phyloP scores from a whole-genome alignment of 2,888 invertebrate species.

The Drosophila anceps region DNA sequence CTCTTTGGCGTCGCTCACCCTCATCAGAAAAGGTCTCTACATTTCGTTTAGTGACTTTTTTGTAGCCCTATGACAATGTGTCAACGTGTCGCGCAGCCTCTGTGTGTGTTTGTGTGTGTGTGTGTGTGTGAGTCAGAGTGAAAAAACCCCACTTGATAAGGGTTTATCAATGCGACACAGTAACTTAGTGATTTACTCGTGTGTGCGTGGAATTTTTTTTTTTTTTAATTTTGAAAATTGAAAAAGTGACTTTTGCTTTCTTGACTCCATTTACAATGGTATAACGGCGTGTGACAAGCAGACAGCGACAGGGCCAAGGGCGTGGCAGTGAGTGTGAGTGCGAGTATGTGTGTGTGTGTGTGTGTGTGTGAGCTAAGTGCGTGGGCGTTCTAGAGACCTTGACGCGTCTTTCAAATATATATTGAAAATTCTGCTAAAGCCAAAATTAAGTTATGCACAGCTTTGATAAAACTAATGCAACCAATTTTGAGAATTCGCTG shows the following conservation, averaged over 20 bases:
- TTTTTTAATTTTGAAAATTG: slow-evolving; percentile 81
- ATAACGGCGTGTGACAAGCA: slow-evolving; percentile 50
- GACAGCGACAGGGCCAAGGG: slow-evolving; percentile 34
- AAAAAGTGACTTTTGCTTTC: slow-evolving; percentile 83
- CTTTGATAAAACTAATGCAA: slow-evolving; percentile 24
- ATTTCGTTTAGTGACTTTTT: slow-evolving; percentile 75
- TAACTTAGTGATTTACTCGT: slow-evolving; percentile 81
- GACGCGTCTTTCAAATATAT: slow-evolving; percentile 34
- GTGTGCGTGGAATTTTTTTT: slow-evolving; percentile 61
- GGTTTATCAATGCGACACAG: slow-evolving; percentile 82
- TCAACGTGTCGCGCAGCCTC: slow-evolving; percentile 63
- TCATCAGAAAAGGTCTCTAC: slow-evolving; percentile 67
- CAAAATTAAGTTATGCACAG: slow-evolving; percentile 40
- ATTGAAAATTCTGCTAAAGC: slow-evolving; percentile 55
- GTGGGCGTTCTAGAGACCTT: slow-evolving; percentile 30
- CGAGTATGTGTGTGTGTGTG: slow-evolving; percentile 1
- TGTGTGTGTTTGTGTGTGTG: slow-evolving; percentile 10
- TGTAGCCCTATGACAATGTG: slow-evolving; percentile 76
- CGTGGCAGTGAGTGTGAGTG: not conserved
- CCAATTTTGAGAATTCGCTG: slow-evolving; percentile 15
- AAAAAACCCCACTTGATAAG: slow-evolving; percentile 75
- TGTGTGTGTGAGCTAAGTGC: slow-evolving; percentile 30
- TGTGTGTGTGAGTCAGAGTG: slow-evolving; percentile 29
- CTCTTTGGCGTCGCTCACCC: slow-evolving; percentile 66
- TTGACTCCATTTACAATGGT: slow-evolving; percentile 64